Evolutionary conservation across 1,140 invertebrate species (phyloP).

Genomic region (Bombus superbus): DNA sequence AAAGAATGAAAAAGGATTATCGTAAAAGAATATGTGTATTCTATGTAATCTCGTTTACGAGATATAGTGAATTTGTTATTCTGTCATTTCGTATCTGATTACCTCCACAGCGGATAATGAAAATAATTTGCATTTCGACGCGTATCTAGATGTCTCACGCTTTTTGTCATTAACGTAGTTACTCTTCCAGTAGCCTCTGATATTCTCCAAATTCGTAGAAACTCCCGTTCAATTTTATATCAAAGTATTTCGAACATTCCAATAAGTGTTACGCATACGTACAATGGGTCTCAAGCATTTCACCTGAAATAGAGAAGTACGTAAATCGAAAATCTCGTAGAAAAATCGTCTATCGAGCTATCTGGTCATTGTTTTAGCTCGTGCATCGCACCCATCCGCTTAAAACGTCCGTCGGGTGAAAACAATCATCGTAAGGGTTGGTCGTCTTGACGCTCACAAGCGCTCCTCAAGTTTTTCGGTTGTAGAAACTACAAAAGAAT

Average conservation of each 20-base stretch:
- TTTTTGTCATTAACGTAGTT: too few species aligned
- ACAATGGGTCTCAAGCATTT: background rate
- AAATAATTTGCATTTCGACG: too few species aligned
- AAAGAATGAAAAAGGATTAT: too few species aligned
- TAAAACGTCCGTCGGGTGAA: background rate
- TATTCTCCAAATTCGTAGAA: too few species aligned
- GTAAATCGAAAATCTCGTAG: background rate
- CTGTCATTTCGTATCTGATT: too few species aligned
- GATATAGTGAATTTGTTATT: too few species aligned
- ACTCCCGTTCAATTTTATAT: accelerated
- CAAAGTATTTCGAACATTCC: background rate
- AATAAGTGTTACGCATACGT: background rate
- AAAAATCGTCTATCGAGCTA: background rate
- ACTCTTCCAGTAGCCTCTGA: too few species aligned
- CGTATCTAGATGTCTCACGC: too few species aligned
- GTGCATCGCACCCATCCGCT: background rate
- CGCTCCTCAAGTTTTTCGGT: constrained; percentile 52
- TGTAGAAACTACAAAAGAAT: constrained; percentile 60
- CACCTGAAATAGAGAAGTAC: accelerated
- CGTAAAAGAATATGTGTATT: too few species aligned
- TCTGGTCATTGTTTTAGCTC: background rate
- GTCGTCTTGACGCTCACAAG: constrained; percentile 30
- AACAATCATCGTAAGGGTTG: constrained; percentile 40
- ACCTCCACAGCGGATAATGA: too few species aligned
- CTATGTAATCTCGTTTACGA: too few species aligned